Conservation (phyloP, 2,888 invertebrate species). For the Acanthoscelides obtectus region DNA sequence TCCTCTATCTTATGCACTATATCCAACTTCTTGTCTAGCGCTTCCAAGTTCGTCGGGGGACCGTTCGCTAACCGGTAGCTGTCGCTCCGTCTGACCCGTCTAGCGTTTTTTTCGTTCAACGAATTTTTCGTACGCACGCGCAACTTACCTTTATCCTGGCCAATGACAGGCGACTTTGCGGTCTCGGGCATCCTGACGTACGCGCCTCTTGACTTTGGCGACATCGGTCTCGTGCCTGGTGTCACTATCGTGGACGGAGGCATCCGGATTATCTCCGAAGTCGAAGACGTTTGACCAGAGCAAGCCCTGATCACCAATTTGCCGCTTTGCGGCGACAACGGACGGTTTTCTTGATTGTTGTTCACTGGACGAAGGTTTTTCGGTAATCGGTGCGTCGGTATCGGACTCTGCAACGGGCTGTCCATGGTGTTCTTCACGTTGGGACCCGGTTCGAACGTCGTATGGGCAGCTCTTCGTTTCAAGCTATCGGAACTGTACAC, state of each 20-base stretch:
- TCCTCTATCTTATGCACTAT: conserved; percentile 48
- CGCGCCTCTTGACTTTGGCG: conserved; percentile 54
- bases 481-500: conserved; percentile 84
- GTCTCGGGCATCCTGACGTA: conserved; percentile 70
- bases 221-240: conserved; percentile 48
- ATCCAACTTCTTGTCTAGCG: conserved; percentile 23
- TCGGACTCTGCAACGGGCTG: conserved; percentile 50
- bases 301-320: conserved; percentile 52
- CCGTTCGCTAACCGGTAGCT: conserved; percentile 81
- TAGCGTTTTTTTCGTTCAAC: conserved; percentile 48
- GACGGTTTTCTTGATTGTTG: conserved; percentile 34
- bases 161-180: conserved; percentile 57
- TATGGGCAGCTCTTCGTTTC: conserved; percentile 71
- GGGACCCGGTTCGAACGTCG: conserved; percentile 84
- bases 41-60: conserved; percentile 58
- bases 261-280: conserved; percentile 56
- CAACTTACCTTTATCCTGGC: conserved; percentile 52
- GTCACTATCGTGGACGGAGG: conserved; percentile 62
- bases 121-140: conserved; percentile 27
- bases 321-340: conserved; percentile 61
- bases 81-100: conserved; percentile 67
- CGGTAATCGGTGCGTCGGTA: conserved; percentile 45
- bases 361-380: conserved; percentile 47
- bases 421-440: conserved; percentile 61
- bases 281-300: conserved; percentile 38